Evolutionary conservation across 23 tunicate genomes (phyloP).

Genomic region (Ascidia mentula): DNA sequence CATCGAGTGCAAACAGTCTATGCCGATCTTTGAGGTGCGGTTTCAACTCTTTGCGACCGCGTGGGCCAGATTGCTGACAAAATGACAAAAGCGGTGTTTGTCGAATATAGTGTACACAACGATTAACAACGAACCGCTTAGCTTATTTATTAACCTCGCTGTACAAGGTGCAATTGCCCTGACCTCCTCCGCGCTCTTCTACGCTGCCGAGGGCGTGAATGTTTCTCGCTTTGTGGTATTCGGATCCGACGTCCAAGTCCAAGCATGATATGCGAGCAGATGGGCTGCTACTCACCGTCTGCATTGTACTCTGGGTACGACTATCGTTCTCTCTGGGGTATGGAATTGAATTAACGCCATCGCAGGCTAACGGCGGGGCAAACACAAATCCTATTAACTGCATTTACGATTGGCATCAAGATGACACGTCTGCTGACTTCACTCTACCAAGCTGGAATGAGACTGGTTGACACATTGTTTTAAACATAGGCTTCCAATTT

Average conservation of each 20-base stretch:
- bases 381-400: neutral
- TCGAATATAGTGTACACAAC: conserved; percentile 17
- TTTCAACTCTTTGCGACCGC: neutral
- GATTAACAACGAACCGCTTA: conserved; percentile 13
- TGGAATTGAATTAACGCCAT: neutral
- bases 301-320: too few relatives aligned
- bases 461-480: too few relatives aligned
- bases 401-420: neutral
- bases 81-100: conserved; percentile 15
- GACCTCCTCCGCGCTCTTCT: too few relatives aligned
- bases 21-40: neutral
- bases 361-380: neutral
- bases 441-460: too few relatives aligned
- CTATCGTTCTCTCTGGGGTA: neutral
- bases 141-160: conserved; percentile 25
- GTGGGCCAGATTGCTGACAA: neutral
- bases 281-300: too few relatives aligned
- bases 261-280: too few relatives aligned
- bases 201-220: too few relatives aligned
- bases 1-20: neutral
- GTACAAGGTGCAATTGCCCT: too few relatives aligned
- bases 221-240: too few relatives aligned
- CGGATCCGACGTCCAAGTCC: too few relatives aligned
- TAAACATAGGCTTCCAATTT: too few relatives aligned
- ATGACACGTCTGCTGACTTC: neutral